phyloP scores from a whole-genome alignment of 2,888 invertebrate genomes.

The Trileptium ribeirensis region DNA sequence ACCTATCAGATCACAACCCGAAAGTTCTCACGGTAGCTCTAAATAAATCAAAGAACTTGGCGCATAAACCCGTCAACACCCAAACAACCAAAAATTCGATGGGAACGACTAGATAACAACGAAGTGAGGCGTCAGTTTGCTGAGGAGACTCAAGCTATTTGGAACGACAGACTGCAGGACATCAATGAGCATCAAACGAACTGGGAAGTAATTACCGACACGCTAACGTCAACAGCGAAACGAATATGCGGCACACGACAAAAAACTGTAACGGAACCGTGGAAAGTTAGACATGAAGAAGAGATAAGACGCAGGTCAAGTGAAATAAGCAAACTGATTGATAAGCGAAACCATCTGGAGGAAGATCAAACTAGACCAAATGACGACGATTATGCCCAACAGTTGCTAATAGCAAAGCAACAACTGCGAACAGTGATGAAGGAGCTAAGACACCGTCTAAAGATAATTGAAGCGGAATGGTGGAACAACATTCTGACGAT shows the following conservation, averaged over 20 bases:
- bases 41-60: background rate
- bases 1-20: conserved; percentile 2
- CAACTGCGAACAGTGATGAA: background rate
- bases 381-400: too few relatives aligned
- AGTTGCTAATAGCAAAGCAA: too few relatives aligned
- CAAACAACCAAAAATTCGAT: background rate
- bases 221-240: background rate
- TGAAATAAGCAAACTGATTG: background rate
- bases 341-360: background rate
- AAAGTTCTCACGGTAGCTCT: background rate
- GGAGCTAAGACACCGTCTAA: background rate
- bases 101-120: background rate
- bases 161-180: background rate
- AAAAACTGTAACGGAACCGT: background rate
- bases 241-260: background rate
- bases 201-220: background rate
- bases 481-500: background rate
- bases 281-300: background rate
- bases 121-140: background rate
- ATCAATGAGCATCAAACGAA: background rate
- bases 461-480: background rate
- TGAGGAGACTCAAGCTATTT: background rate
- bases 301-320: background rate
- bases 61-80: background rate
- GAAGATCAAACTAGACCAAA: background rate